Conservation (phyloP, 2,113 vertebrate genomes). For the Erythrocercus mccallii region DNA sequence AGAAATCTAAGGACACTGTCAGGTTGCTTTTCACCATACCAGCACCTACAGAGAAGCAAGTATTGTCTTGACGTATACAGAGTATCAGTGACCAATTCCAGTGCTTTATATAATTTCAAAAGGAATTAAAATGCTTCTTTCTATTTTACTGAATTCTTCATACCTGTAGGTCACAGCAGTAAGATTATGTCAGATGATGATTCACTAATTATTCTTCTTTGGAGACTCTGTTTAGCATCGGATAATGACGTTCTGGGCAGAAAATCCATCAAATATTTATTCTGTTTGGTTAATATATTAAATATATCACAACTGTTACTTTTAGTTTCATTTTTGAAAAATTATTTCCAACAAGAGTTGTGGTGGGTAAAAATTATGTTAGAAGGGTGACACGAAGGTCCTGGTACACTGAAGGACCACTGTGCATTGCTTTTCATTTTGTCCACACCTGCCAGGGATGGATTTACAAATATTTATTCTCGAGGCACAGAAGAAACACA, state of each 20-base stretch:
- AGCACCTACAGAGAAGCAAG: not conserved
- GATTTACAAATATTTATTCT: not conserved
- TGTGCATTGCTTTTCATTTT: not conserved
- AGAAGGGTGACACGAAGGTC: rapidly evolving
- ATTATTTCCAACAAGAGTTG: not conserved
- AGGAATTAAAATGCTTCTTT: not conserved
- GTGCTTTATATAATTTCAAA: not conserved
- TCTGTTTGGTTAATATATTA: not conserved
- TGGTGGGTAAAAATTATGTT: not conserved
- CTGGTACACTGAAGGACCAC: not conserved
- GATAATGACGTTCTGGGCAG: not conserved
- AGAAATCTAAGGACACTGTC: not conserved
- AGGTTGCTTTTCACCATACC: not conserved
- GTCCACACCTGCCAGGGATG: not conserved
- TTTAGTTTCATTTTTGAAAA: not conserved
- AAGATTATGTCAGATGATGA: not conserved
- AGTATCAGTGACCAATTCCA: not conserved
- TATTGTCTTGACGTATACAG: not conserved
- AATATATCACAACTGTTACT: not conserved
- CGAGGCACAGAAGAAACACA: not conserved
- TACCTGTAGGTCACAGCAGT: not conserved
- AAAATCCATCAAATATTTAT: not conserved
- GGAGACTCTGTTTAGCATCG: not conserved
- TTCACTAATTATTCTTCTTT: not conserved
- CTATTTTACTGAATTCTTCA: not conserved